Conservation (phyloP, 2,888 invertebrate genomes). For the Chirona hameri region DNA sequence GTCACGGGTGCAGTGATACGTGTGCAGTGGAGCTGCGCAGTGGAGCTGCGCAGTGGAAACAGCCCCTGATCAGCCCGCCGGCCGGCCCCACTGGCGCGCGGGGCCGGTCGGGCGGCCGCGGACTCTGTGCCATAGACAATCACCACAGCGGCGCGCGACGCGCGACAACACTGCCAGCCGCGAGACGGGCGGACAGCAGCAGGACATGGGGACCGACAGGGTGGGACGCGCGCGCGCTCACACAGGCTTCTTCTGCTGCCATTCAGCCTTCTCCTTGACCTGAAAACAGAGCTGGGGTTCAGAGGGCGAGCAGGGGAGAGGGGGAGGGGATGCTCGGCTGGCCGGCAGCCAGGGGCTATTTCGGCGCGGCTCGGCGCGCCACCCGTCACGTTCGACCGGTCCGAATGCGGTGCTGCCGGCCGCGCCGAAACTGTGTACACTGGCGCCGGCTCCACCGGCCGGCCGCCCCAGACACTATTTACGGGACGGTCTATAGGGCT, state of each 20-base stretch:
- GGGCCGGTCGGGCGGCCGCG: background rate
- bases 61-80: background rate
- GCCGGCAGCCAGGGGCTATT: background rate
- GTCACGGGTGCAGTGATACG: too few species aligned
- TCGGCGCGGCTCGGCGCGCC: background rate
- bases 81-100: background rate
- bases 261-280: conserved; percentile 22
- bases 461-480: background rate
- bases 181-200: background rate
- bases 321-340: background rate
- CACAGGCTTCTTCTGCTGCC: background rate
- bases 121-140: background rate
- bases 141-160: background rate
- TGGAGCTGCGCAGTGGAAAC: background rate
- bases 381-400: background rate
- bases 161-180: background rate
- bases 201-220: background rate
- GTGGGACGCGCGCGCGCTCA: background rate
- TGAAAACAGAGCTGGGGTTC: background rate
- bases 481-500: background rate
- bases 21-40: background rate
- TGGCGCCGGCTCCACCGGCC: background rate
- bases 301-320: background rate
- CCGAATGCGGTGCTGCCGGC: conserved; percentile 1
- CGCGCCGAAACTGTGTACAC: background rate